Conservation (phyloP, 2,797 vertebrate genomes). For the Odontamblyopus lacepedii region DNA sequence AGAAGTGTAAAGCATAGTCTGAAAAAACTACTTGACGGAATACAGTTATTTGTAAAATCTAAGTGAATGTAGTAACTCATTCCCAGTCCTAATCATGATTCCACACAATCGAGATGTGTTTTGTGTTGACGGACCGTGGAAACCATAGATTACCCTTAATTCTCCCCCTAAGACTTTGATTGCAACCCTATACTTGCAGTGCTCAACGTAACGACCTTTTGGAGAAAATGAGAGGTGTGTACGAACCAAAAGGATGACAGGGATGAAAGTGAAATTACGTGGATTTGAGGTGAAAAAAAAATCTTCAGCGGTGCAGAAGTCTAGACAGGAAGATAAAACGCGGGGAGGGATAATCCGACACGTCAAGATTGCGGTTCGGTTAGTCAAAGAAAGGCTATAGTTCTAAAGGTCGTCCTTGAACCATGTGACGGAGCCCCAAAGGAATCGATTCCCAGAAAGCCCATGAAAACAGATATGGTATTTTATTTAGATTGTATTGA, state of each 20-base stretch:
- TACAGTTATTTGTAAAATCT: not conserved
- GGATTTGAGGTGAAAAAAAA: slow-evolving; percentile 23
- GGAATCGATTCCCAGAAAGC: slow-evolving; percentile 48
- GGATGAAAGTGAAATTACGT: slow-evolving; percentile 46
- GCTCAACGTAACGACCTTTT: slow-evolving; percentile 40
- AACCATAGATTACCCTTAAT: slow-evolving; percentile 38
- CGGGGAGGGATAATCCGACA: slow-evolving; percentile 30
- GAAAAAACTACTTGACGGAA: not conserved
- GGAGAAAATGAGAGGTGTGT: slow-evolving; percentile 38
- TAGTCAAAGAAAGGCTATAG: slow-evolving; percentile 42
- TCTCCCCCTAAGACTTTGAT: slow-evolving; percentile 37
- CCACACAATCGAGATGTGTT: slow-evolving; percentile 27
- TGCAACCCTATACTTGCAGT: slow-evolving; percentile 40
- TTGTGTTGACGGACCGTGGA: slow-evolving; percentile 45
- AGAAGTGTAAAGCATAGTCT: not conserved
- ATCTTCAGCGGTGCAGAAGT: slow-evolving; percentile 38
- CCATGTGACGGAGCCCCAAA: slow-evolving; percentile 34
- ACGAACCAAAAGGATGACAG: slow-evolving; percentile 39
- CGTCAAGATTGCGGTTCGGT: slow-evolving; percentile 25
- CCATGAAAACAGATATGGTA: slow-evolving; percentile 39
- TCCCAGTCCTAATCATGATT: slow-evolving; percentile 10
- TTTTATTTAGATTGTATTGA: slow-evolving; percentile 48
- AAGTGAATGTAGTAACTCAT: not conserved
- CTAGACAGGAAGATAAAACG: slow-evolving; percentile 39
- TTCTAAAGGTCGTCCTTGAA: slow-evolving; percentile 28